phyloP scores from a whole-genome alignment of 1,140 invertebrate genomes.

The Hermetia illucens region DNA sequence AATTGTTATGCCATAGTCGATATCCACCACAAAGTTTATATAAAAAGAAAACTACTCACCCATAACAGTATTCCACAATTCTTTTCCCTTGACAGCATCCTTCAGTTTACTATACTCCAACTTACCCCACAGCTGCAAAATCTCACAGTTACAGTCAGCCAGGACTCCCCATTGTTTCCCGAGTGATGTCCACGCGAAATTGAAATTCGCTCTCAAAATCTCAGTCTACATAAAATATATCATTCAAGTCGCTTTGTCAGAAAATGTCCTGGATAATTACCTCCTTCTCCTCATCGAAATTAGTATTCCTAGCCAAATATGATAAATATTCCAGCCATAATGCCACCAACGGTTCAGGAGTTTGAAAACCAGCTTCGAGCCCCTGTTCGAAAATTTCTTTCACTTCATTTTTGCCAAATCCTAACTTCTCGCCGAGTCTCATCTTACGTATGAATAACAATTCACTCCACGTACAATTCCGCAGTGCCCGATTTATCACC shows the following conservation, averaged over 20 bases:
- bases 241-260: neutral
- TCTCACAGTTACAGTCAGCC: conserved; percentile 22
- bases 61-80: conserved; percentile 21
- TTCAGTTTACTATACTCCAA: conserved; percentile 18
- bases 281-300: conserved; percentile 8
- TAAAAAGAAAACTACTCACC: too few relatives aligned
- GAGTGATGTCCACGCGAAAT: conserved; percentile 16
- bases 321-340: conserved; percentile 31
- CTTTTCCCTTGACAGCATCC: conserved; percentile 8
- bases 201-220: conserved; percentile 15
- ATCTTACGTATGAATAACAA: conserved; percentile 26
- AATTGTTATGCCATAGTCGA: too few relatives aligned
- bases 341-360: conserved; percentile 14
- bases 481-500: conserved; percentile 23
- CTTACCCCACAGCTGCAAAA: conserved; percentile 23
- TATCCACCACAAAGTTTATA: too few relatives aligned
- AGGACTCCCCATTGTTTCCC: conserved; percentile 17
- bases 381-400: conserved; percentile 15
- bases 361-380: conserved; percentile 10
- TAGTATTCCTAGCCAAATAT: conserved; percentile 17
- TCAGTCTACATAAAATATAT: conserved; percentile 1
- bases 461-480: conserved; percentile 31
- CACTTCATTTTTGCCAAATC: conserved; percentile 16
- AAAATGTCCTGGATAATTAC: neutral
- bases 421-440: conserved; percentile 21